Conservation (phyloP, 2,113 vertebrate species). For the Sinocyclocheilus maitianheensis region DNA sequence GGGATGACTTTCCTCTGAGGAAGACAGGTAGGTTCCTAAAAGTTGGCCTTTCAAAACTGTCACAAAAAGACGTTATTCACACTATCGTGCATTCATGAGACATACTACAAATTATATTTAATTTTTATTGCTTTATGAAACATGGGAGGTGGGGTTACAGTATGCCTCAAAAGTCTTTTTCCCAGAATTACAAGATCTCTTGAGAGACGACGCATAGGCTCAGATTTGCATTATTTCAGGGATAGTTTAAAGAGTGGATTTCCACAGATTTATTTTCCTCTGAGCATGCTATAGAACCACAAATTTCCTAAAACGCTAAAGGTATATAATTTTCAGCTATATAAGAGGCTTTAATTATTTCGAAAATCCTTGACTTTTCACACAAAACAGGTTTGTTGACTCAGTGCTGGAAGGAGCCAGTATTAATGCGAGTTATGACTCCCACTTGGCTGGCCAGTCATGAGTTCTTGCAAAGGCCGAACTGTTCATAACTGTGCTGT, state of each 20-base stretch:
- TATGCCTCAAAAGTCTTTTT: constrained; percentile 5
- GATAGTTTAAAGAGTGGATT: neutral
- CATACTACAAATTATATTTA: neutral
- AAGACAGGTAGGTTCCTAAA: constrained; percentile 86
- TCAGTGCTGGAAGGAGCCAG: constrained; percentile 79
- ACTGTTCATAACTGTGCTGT: constrained; percentile 88
- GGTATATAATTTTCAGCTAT: constrained; percentile 68
- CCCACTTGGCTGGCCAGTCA: constrained; percentile 80
- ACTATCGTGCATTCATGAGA: neutral
- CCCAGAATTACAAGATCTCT: constrained; percentile 8
- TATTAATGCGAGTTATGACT: constrained; percentile 87
- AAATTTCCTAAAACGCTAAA: constrained; percentile 56
- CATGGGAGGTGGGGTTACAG: neutral
- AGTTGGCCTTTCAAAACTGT: neutral
- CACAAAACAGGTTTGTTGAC: constrained; percentile 83
- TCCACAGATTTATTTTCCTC: constrained; percentile 23
- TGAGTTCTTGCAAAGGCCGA: constrained; percentile 84
- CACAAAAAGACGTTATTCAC: neutral
- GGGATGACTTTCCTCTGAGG: constrained; percentile 96
- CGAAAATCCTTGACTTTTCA: constrained; percentile 79
- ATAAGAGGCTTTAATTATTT: constrained; percentile 64
- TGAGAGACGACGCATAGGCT: constrained; percentile 11
- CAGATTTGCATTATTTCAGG: constrained; percentile 14
- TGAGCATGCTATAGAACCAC: constrained; percentile 27
- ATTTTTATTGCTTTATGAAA: constrained; percentile 6